Conservation (phyloP, 2,888 invertebrate genomes). For the Spialia ferax region DNA sequence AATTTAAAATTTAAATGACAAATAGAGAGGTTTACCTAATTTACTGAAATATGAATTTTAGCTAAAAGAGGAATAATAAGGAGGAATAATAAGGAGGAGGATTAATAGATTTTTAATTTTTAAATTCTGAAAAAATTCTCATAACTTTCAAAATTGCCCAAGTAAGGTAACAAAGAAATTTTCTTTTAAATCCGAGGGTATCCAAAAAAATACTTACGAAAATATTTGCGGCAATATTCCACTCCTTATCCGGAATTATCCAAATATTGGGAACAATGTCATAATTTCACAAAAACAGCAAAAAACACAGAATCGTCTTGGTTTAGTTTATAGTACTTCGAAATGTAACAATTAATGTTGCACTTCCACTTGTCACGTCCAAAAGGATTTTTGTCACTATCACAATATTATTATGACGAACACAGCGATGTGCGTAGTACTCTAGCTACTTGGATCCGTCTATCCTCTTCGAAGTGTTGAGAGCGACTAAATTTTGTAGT, state of each 20-base stretch:
- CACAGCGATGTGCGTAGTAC: slow-evolving; percentile 69
- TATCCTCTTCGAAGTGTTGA: slow-evolving; percentile 68
- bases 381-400: slow-evolving; percentile 74
- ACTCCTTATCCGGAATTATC: slow-evolving; percentile 83
- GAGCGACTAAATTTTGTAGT: slow-evolving; percentile 82
- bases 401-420: slow-evolving; percentile 83
- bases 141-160: slow-evolving; percentile 22
- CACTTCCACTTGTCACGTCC: slow-evolving; percentile 83
- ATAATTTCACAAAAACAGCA: slow-evolving; percentile 74
- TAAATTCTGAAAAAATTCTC: not conserved
- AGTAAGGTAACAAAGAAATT: slow-evolving; percentile 23
- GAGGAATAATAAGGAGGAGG: too few species aligned
- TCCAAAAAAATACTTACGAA: slow-evolving; percentile 73
- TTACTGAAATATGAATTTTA: too few species aligned
- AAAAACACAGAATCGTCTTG: slow-evolving; percentile 63
- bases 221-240: slow-evolving; percentile 82
- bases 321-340: slow-evolving; percentile 69
- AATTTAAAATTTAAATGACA: not conserved
- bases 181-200: slow-evolving; percentile 37
- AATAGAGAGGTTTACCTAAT: too few species aligned
- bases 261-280: slow-evolving; percentile 79
- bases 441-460: slow-evolving; percentile 69
- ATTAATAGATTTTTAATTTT: not conserved
- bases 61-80: too few species aligned
- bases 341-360: slow-evolving; percentile 61